A percentile compares a stretch with the other conserved stretches of the same genome.
Conservation (phyloP, 2,888 invertebrate species). For the Iphiclides podalirius region DNA sequence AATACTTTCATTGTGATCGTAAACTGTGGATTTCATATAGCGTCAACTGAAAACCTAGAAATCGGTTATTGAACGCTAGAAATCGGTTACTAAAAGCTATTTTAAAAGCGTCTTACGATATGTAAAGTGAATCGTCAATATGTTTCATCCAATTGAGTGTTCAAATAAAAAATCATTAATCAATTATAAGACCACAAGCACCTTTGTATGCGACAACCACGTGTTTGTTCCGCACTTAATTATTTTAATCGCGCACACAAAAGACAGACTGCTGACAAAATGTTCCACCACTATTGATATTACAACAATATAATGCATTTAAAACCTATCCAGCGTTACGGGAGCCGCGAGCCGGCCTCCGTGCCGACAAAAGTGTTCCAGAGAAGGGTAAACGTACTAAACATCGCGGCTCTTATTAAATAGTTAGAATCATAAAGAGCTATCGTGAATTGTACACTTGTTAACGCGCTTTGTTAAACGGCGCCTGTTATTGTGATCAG, state of each 20-base stretch:
- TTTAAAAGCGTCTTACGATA: too few species aligned
- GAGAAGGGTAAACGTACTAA: conserved; percentile 41
- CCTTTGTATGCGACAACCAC: conserved; percentile 35
- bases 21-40: too few species aligned
- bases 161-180: too few species aligned
- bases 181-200: conserved; percentile 31
- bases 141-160: too few species aligned
- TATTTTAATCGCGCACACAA: conserved; percentile 69
- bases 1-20: too few species aligned
- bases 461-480: conserved; percentile 72
- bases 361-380: conserved; percentile 34
- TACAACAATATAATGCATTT: conserved; percentile 74
- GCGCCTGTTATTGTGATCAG: conserved; percentile 74
- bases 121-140: too few species aligned
- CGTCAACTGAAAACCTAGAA: too few species aligned
- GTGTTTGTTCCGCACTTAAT: conserved; percentile 59
- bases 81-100: too few species aligned
- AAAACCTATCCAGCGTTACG: conserved; percentile 61
- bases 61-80: too few species aligned
- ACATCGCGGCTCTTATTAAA: conserved; percentile 56
- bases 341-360: conserved; percentile 41
- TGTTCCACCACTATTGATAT: conserved; percentile 73
- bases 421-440: conserved; percentile 70
- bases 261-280: conserved; percentile 68
- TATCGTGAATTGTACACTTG: conserved; percentile 79